Percentiles rank a stretch among this genome's conserved stretches.
phyloP scores from a whole-genome alignment of 1,140 invertebrate genomes.

The Psix sp. region DNA sequence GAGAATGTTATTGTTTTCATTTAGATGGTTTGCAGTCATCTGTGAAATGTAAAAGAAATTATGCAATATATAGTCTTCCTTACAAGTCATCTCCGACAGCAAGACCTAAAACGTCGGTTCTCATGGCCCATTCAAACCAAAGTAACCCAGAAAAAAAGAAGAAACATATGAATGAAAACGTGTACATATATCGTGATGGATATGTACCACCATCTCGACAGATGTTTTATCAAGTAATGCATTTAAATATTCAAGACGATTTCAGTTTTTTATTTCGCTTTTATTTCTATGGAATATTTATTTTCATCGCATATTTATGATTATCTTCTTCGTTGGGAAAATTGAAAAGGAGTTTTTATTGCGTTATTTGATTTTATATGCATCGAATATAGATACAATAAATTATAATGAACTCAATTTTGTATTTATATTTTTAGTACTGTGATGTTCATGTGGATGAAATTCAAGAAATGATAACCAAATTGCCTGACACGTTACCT shows the following conservation, averaged over 20 bases:
- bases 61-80: conserved; percentile 76
- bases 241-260: background rate
- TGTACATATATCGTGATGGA: conserved; percentile 83
- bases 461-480: conserved; percentile 86
- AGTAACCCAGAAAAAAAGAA: conserved; percentile 62
- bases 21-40: conserved; percentile 78
- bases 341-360: too few relatives aligned
- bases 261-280: too few relatives aligned
- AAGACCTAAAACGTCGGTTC: conserved; percentile 72
- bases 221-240: conserved; percentile 87
- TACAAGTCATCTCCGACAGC: conserved; percentile 74
- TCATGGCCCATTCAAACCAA: conserved; percentile 67
- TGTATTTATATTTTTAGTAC: conserved; percentile 76
- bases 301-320: too few relatives aligned
- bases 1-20: conserved; percentile 18
- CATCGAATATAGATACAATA: too few relatives aligned
- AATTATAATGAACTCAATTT: too few relatives aligned
- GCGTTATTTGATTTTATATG: too few relatives aligned
- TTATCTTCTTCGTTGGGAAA: too few relatives aligned
- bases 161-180: conserved; percentile 71
- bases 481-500: conserved; percentile 81
- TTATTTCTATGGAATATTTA: too few relatives aligned
- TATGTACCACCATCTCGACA: conserved; percentile 85
- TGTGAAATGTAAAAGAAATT: conserved; percentile 79
- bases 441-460: conserved; percentile 91